These are phyloP conservation scores for Trachythela sp. DNA, from an alignment of 64 coral and sea anemone genomes.

Conservation along the genomic window DNA sequence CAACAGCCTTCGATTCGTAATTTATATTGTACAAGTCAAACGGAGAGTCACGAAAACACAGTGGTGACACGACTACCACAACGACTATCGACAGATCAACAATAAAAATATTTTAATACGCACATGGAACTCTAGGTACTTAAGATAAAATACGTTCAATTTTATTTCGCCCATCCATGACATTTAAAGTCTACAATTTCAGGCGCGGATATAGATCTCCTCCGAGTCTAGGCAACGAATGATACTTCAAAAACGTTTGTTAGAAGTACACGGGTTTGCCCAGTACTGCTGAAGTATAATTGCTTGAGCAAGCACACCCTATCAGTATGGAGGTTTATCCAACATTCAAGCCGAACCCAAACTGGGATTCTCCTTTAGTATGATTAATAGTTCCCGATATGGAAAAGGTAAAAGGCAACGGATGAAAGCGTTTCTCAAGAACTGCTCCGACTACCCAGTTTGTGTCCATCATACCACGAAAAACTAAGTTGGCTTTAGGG, in stretches of 20 bases:
- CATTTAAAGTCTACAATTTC: too few relatives aligned
- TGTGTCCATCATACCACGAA: constrained; percentile 94
- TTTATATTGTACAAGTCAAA: too few relatives aligned
- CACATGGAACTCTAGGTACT: too few relatives aligned
- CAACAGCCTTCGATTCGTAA: too few relatives aligned
- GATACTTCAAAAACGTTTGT: neutral
- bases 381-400: constrained; percentile 96
- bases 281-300: neutral
- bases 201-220: too few relatives aligned
- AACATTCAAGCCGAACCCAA: constrained; percentile 91
- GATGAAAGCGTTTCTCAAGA: constrained; percentile 92
- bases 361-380: constrained; percentile 77
- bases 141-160: too few relatives aligned
- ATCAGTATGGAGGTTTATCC: constrained; percentile 57
- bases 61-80: too few relatives aligned
- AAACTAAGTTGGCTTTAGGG: constrained; percentile 90
- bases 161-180: too few relatives aligned
- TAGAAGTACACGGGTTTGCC: neutral
- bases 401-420: constrained; percentile 86
- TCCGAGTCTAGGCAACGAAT: too few relatives aligned
- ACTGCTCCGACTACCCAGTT: constrained; percentile 95
- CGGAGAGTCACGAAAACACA: too few relatives aligned
- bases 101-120: too few relatives aligned
- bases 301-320: neutral
- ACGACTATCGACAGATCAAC: too few relatives aligned